phyloP scores from a whole-genome alignment of 2,113 vertebrate species.

The Ptyas mucosa region DNA sequence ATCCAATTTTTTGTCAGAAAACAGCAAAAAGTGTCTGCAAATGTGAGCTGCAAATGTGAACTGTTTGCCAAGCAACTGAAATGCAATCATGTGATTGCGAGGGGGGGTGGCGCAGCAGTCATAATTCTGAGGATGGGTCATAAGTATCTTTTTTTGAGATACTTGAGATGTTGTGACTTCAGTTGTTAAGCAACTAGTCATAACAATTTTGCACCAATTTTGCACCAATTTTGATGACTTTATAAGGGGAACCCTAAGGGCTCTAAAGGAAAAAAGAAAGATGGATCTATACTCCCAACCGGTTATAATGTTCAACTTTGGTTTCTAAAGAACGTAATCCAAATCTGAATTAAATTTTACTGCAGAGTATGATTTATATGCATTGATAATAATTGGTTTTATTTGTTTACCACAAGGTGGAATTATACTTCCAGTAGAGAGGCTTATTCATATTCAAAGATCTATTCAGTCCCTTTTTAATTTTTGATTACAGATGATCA shows the following conservation, averaged over 20 bases:
- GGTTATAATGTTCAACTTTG: background rate
- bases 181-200: too few relatives aligned
- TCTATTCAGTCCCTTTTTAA: background rate
- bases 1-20: background rate
- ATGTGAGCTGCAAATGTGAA: too few relatives aligned
- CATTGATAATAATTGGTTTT: background rate
- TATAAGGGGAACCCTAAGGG: background rate
- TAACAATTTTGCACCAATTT: background rate
- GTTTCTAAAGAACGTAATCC: background rate
- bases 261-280: background rate
- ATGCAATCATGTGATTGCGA: too few relatives aligned
- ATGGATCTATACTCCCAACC: background rate
- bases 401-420: background rate
- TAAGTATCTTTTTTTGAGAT: too few relatives aligned
- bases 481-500: background rate
- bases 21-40: too few relatives aligned
- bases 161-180: too few relatives aligned
- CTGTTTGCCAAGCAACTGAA: too few relatives aligned
- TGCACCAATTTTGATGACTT: background rate
- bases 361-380: background rate
- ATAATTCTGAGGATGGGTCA: too few relatives aligned
- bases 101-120: too few relatives aligned
- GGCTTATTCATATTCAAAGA: background rate
- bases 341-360: background rate
- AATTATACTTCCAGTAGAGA: background rate